Evolutionary conservation across 1,140 invertebrate genomes (phyloP).

Genomic region (Sycophaga agraensis): DNA sequence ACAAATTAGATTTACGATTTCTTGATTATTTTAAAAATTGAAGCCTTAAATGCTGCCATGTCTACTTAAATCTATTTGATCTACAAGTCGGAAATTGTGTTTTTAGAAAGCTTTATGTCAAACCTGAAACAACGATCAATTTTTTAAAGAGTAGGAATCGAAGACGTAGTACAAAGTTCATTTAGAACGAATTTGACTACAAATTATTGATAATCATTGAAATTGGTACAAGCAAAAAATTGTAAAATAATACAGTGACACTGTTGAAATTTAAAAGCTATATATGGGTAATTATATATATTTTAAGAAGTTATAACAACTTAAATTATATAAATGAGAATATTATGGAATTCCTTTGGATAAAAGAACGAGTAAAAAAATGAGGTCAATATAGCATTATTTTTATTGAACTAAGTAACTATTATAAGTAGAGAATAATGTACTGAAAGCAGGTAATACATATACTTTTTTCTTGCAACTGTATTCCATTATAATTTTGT

Average conservation of each 20-base stretch:
- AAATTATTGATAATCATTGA: conserved; percentile 20
- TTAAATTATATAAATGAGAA: not conserved
- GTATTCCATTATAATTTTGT: too few relatives aligned
- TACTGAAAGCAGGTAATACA: not conserved
- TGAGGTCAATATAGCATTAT: conserved; percentile 10
- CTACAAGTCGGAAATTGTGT: too few relatives aligned
- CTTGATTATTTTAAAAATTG: too few relatives aligned
- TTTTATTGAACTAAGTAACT: not conserved
- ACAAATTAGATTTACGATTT: too few relatives aligned
- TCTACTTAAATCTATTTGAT: too few relatives aligned
- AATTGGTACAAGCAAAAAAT: conserved; percentile 4
- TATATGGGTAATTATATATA: conserved; percentile 6
- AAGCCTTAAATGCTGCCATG: too few relatives aligned
- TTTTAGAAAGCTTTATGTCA: too few relatives aligned
- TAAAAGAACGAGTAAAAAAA: not conserved
- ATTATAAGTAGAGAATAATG: not conserved
- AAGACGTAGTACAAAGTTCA: conserved; percentile 18
- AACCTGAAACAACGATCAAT: not conserved
- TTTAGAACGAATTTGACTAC: not conserved
- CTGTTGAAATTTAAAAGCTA: conserved; percentile 11
- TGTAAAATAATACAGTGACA: conserved; percentile 1
- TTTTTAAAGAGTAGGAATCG: not conserved
- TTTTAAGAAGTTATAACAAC: not conserved
- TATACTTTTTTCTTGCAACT: too few relatives aligned
- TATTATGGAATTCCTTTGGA: not conserved